These are phyloP conservation scores for Triplophysa siluroides DNA, from an alignment of 2,113 vertebrate species.

Conservation along the genomic window DNA sequence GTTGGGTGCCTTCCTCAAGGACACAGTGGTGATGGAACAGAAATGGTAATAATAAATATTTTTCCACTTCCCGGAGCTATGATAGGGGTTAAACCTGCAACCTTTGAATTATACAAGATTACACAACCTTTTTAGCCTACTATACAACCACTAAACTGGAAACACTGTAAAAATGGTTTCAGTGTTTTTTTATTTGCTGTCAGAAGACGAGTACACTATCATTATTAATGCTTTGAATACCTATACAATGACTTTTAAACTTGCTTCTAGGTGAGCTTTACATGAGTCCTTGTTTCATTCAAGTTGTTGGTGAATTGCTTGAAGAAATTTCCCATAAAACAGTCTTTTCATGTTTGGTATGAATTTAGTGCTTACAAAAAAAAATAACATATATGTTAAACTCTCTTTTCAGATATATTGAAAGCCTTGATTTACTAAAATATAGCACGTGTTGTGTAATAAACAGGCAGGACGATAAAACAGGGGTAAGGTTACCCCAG, in stretches of 20 bases:
- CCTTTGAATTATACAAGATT: neutral
- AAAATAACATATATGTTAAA: constrained; percentile 35
- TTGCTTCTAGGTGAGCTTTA: neutral
- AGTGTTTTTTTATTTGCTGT: neutral
- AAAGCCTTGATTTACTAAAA: constrained; percentile 32
- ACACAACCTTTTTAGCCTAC: neutral
- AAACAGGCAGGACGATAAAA: constrained; percentile 47
- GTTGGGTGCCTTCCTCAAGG: neutral
- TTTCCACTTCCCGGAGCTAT: neutral
- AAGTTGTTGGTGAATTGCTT: constrained; percentile 13
- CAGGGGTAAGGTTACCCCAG: constrained; percentile 37
- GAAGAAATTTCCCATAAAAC: constrained; percentile 27
- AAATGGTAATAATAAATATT: neutral
- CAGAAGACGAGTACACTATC: neutral
- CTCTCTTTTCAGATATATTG: constrained; percentile 30
- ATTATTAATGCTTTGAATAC: neutral
- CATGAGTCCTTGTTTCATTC: constrained; percentile 39
- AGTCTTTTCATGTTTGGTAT: constrained; percentile 25
- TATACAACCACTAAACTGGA: no score
- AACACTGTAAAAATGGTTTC: no score
- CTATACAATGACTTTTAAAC: neutral
- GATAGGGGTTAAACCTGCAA: neutral
- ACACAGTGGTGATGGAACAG: neutral
- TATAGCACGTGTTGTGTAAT: constrained; percentile 34
- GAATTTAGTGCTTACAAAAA: constrained; percentile 27